Base-by-base conservation (phyloP, 1,140 invertebrate species). In the Drosophila murphyi region DNA sequence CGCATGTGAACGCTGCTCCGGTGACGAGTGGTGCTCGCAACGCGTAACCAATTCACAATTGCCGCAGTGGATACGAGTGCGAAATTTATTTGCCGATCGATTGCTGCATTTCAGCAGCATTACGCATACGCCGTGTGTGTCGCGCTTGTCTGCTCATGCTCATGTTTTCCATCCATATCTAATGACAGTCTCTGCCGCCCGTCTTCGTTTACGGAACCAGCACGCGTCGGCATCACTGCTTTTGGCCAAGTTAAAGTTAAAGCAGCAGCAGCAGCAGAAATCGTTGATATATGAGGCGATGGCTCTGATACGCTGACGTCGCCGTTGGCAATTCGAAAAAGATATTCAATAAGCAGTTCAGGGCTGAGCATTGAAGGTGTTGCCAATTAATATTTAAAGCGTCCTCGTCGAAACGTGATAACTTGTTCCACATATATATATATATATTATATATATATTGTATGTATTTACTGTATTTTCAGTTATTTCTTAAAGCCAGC, bases 281-380 rank as follows among this genome's bases (percentile, higher is more conserved):
- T 65, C 35, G 45, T n/a, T 55, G 69, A 51, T 39, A 68, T 72
- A 39, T 34, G 65, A 67, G 70, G 65, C 65, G 63, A 48, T 56
- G 51, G 51, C 52, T 55, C 20, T 55, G 52, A 20, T 20, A 59
- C 39, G 57, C 6, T 45, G 29, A 31, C 50, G 50, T 32, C 45
- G 61, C 29, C 29, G 59, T 71, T 71, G 51, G 12, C 51, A 41
- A 67, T 70, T 70, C 45, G 65, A 61, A 60, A 65, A 72, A 80
- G 79, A 72, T 80, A 87, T 83, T 88, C 76, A 83, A 83, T 89
- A 88, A 87, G 83, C 83, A 73, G 83, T 77, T 87, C 83, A 87
- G 85, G 83, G 85, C 77, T 82, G 78, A 74, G 67, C 77, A 73
- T 67, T 59, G 77, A 87, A 87, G 80, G 83, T 87, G 85, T 88